These are phyloP conservation scores for Chloroceryle inda DNA, from an alignment of 2,797 vertebrate species.

Conservation along the genomic window DNA sequence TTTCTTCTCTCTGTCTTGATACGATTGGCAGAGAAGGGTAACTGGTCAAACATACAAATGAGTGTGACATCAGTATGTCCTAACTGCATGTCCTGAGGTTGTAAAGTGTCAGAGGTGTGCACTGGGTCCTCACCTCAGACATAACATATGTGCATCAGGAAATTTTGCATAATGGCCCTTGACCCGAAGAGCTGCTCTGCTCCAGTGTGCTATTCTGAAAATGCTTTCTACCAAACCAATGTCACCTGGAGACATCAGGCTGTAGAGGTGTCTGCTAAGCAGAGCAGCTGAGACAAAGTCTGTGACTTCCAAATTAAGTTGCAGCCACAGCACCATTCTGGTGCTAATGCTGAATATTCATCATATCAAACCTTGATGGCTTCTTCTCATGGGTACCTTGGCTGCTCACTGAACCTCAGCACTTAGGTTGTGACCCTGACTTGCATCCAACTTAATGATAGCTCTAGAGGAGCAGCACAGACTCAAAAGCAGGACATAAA, in stretches of 20 bases:
- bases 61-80: not conserved
- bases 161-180: not conserved
- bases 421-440: not conserved
- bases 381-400: not conserved
- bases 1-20: not conserved
- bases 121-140: not conserved
- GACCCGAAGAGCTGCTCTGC: not conserved
- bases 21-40: not conserved
- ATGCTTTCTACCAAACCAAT: not conserved
- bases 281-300: not conserved
- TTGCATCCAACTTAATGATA: not conserved
- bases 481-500: not conserved
- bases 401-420: not conserved
- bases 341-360: not conserved
- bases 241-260: not conserved
- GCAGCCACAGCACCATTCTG: not conserved
- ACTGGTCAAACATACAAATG: not conserved
- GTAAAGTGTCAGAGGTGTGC: not conserved
- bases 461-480: not conserved
- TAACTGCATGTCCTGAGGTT: not conserved
- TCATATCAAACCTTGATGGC: not conserved
- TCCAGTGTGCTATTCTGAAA: not conserved
- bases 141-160: not conserved
- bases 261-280: not conserved
- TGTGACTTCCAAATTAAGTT: constrained; percentile 14